phyloP scores from a whole-genome alignment of 2,888 invertebrate species.

The Apamea epomidion region DNA sequence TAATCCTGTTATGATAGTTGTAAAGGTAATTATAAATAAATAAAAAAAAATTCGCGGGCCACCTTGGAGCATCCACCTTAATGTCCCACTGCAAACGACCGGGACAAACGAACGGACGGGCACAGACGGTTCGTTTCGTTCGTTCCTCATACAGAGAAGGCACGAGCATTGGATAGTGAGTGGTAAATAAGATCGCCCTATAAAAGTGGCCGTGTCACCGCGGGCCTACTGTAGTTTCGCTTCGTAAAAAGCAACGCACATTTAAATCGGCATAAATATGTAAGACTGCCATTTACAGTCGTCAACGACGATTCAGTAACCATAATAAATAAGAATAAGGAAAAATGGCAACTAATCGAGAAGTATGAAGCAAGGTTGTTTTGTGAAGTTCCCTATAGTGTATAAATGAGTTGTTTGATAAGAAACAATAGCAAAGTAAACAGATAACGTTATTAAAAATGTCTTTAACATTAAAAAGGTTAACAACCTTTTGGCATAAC shows the following conservation, averaged over 20 bases:
- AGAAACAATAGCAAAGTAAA: conserved; percentile 45
- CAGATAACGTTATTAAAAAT: conserved; percentile 37
- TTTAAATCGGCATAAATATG: neutral
- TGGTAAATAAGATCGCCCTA: neutral
- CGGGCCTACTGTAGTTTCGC: neutral
- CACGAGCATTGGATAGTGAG: neutral
- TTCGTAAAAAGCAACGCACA: neutral
- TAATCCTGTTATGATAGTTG: no score
- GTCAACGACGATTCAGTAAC: conserved; percentile 9
- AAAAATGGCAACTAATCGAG: conserved; percentile 15
- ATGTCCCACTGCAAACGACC: neutral
- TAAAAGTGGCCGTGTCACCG: neutral
- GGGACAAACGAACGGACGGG: no score
- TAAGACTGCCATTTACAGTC: neutral
- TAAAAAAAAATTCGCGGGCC: no score
- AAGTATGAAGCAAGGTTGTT: conserved; percentile 11
- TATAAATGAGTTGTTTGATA: conserved; percentile 39
- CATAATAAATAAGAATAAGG: conserved; percentile 7
- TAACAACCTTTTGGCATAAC: conserved; percentile 43
- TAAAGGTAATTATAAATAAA: no score
- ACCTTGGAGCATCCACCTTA: no score
- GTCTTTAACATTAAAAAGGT: conserved; percentile 10
- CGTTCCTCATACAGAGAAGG: no score
- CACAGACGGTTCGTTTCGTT: no score
- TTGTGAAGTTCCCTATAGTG: conserved; percentile 5